phyloP scores from a whole-genome alignment of 1,140 invertebrate species.

The Leptinotarsa undecemlineata region DNA sequence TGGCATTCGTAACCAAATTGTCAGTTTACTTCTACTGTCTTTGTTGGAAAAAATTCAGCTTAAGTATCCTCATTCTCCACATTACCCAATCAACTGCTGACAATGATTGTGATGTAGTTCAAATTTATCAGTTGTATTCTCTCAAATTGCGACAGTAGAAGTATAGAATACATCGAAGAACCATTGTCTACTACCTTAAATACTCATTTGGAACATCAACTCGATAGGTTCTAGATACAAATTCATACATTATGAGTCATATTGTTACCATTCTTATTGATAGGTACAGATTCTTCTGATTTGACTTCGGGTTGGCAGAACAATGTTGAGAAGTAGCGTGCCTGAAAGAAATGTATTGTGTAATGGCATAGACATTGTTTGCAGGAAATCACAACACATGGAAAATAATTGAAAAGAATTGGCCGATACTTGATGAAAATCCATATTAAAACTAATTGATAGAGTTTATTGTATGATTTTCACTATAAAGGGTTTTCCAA shows the following conservation, averaged over 20 bases:
- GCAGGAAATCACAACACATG: no score
- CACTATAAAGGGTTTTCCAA: no score
- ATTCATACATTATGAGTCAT: conserved; percentile 13
- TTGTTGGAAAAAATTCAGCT: no score
- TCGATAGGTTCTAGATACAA: neutral
- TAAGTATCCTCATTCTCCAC: neutral
- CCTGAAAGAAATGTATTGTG: conserved; percentile 7
- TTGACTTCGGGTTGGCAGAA: conserved; percentile 9
- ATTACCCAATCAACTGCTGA: neutral
- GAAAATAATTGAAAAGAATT: no score
- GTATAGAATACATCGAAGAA: neutral
- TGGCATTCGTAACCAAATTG: no score
- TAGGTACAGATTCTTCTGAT: conserved; percentile 16
- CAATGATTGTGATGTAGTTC: neutral
- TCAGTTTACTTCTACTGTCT: no score
- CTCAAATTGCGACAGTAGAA: no score
- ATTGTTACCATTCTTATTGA: conserved; percentile 22
- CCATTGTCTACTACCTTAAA: neutral
- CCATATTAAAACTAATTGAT: no score
- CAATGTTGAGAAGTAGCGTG: conserved; percentile 21
- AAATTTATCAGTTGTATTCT: neutral
- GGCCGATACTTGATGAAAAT: no score
- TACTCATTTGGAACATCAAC: neutral
- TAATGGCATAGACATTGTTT: no score
- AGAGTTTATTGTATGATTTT: no score